These are phyloP conservation scores for Mohoua ochrocephala DNA, from an alignment of 2,113 vertebrate genomes.

Conservation along the genomic window DNA sequence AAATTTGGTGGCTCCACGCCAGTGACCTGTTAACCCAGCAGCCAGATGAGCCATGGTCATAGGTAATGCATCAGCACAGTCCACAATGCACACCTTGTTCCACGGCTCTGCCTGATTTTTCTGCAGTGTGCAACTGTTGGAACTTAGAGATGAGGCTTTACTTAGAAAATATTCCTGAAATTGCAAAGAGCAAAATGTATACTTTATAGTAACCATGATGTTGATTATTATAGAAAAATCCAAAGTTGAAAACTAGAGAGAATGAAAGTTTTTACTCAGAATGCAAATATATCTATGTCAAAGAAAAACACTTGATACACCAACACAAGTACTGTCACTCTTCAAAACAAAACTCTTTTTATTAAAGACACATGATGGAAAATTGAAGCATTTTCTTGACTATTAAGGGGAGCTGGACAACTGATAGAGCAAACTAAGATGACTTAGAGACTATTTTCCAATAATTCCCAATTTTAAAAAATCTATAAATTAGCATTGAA, in stretches of 20 bases:
- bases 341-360: background rate
- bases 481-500: background rate
- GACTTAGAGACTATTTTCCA: background rate
- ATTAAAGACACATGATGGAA: background rate
- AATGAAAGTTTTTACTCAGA: background rate
- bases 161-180: background rate
- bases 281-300: background rate
- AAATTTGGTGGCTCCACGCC: conserved; percentile 13
- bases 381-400: background rate
- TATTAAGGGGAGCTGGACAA: background rate
- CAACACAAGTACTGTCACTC: background rate
- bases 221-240: background rate
- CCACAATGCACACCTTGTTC: conserved; percentile 46
- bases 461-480: background rate
- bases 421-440: background rate
- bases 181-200: background rate
- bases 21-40: conserved; percentile 43
- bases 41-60: background rate
- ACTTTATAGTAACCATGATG: background rate
- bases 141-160: background rate
- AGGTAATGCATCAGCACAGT: conserved; percentile 4
- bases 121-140: background rate
- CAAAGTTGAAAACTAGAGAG: background rate
- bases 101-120: background rate
- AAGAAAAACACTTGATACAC: background rate